phyloP scores from a whole-genome alignment of 2,888 invertebrate species.

The Drosophila nr. fundita region DNA sequence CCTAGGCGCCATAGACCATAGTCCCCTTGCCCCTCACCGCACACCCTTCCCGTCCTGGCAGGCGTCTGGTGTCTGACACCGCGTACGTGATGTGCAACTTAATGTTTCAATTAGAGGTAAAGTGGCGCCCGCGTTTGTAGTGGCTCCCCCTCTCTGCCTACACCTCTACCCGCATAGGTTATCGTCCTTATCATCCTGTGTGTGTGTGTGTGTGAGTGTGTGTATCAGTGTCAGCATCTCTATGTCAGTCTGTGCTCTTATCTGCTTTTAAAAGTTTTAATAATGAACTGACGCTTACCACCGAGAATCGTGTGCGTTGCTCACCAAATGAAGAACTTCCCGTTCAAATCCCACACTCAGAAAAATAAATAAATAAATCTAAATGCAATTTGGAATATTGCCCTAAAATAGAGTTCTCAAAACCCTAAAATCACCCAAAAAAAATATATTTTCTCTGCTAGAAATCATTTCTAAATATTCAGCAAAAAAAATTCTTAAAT shows the following conservation, averaged over 20 bases:
- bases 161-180: constrained; percentile 33
- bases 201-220: constrained; percentile 49
- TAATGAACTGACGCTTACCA: constrained; percentile 77
- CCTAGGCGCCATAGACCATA: constrained; percentile 36
- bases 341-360: neutral
- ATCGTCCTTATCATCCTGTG: constrained; percentile 48
- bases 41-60: constrained; percentile 15
- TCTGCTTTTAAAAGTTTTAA: constrained; percentile 80
- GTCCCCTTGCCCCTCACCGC: neutral
- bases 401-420: neutral
- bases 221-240: constrained; percentile 77
- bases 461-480: neutral
- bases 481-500: neutral
- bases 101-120: constrained; percentile 85
- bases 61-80: constrained; percentile 83
- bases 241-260: constrained; percentile 79
- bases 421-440: neutral
- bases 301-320: constrained; percentile 63
- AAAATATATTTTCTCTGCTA: too few species aligned
- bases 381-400: neutral
- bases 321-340: constrained; percentile 21
- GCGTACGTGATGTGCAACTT: constrained; percentile 84
- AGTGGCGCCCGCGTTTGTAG: constrained; percentile 69
- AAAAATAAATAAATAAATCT: neutral
- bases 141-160: neutral